A percentile compares a stretch with the other conserved stretches of the same genome.
Conservation (phyloP, 2,888 invertebrate genomes). For the Cataglyphis rosenhaueri region DNA sequence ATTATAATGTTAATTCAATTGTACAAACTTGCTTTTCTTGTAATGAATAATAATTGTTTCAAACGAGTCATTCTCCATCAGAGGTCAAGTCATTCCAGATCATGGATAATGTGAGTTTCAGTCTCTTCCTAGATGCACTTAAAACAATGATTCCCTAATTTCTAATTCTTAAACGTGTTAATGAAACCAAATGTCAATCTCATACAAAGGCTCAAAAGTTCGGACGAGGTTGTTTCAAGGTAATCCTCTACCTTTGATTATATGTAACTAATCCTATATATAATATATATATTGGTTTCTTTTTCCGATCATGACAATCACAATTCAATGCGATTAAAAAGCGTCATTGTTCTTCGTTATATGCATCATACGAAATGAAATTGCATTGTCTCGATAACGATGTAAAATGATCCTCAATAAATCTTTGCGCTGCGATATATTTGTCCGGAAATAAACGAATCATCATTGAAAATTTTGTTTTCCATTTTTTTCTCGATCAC, state of each 20-base stretch:
- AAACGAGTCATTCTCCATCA: neutral
- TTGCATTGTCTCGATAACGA: constrained; percentile 15
- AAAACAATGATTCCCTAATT: constrained; percentile 25
- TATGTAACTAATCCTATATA: constrained; percentile 17
- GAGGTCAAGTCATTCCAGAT: neutral
- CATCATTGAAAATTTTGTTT: constrained; percentile 1
- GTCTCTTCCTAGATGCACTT: constrained; percentile 26
- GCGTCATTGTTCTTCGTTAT: constrained; percentile 28
- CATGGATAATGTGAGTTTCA: constrained; percentile 2
- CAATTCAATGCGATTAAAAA: constrained; percentile 27
- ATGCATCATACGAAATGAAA: constrained; percentile 14
- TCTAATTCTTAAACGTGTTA: constrained; percentile 51
- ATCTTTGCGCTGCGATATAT: constrained; percentile 4
- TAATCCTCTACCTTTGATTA: constrained; percentile 14
- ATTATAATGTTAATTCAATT: neutral
- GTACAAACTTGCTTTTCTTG: neutral
- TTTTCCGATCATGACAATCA: constrained; percentile 26
- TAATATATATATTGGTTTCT: constrained; percentile 5
- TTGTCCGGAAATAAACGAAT: neutral
- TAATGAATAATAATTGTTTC: neutral
- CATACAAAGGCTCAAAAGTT: constrained; percentile 59
- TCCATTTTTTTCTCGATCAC: neutral
- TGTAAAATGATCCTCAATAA: constrained; percentile 12
- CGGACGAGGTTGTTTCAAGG: constrained; percentile 59
- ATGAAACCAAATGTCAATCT: constrained; percentile 43